Conservation (phyloP, 2,888 invertebrate genomes). For the Drosophila merina region DNA sequence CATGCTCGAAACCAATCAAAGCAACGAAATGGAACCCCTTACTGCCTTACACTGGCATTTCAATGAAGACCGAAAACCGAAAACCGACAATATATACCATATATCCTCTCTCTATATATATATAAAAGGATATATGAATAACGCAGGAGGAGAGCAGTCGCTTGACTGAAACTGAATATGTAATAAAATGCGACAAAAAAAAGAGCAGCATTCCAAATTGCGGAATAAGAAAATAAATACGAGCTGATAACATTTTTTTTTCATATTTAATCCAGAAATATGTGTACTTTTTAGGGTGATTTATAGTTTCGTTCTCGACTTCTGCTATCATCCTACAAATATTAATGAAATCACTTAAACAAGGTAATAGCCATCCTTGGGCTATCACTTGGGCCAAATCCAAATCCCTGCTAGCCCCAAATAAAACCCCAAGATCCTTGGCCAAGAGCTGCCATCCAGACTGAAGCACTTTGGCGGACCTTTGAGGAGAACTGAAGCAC, state of each 20-base stretch:
- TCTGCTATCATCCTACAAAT: neutral
- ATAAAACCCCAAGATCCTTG: neutral
- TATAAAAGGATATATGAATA: constrained; percentile 64
- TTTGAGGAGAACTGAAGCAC: no score
- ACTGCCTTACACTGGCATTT: constrained; percentile 65
- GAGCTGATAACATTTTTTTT: neutral
- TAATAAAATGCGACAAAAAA: constrained; percentile 35
- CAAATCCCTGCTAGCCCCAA: constrained; percentile 15
- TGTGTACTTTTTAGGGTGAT: no score
- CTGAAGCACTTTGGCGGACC: constrained; percentile 57
- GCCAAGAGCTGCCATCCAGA: constrained; percentile 39
- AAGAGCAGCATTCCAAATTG: constrained; percentile 23
- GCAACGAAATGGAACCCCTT: constrained; percentile 67
- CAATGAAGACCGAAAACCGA: constrained; percentile 52
- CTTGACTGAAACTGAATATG: constrained; percentile 61
- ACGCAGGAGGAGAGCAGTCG: constrained; percentile 62
- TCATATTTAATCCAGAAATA: no score
- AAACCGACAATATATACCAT: constrained; percentile 5
- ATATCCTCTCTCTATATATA: neutral
- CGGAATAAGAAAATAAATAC: constrained; percentile 22
- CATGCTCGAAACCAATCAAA: constrained; percentile 63
- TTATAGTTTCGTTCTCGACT: no score
- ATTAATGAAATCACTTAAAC: constrained; percentile 8
- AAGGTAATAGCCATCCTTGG: constrained; percentile 7
- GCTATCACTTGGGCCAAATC: constrained; percentile 6